These are phyloP conservation scores for Eidolon helvum DNA, from an alignment of 2,113 vertebrate species.

Conservation along the genomic window DNA sequence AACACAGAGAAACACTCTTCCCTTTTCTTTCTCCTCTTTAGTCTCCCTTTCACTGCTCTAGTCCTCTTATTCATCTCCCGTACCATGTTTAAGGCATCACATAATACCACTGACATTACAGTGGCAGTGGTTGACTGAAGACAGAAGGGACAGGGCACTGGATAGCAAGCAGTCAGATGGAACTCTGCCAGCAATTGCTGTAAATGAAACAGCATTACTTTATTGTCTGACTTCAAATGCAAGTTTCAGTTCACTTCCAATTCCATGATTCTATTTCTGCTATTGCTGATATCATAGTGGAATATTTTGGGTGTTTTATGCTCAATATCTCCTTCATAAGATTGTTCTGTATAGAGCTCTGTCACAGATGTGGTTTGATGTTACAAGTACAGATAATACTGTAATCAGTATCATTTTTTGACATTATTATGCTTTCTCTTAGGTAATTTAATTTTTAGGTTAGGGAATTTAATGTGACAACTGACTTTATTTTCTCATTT, in stretches of 20 bases:
- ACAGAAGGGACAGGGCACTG: neutral
- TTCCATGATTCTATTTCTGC: neutral
- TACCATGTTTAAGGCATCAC: neutral
- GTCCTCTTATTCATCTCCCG: neutral
- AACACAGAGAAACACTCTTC: neutral
- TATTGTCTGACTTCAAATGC: neutral
- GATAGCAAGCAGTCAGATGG: neutral
- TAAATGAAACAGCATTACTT: neutral
- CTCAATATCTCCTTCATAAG: neutral
- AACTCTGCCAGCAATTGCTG: neutral
- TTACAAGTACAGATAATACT: neutral
- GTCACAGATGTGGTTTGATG: neutral
- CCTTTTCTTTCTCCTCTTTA: neutral
- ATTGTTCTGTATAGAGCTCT: neutral
- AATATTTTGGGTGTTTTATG: neutral
- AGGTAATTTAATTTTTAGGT: neutral
- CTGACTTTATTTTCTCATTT: neutral
- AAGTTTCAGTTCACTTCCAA: neutral
- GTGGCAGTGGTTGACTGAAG: neutral
- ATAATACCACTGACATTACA: rapidly evolving
- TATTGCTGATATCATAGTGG: neutral
- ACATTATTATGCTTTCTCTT: neutral
- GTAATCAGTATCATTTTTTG: neutral
- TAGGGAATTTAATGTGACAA: neutral
- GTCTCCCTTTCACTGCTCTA: neutral